Base-by-base conservation (phyloP, 1,140 invertebrate genomes). In the Helicoverpa zea region DNA sequence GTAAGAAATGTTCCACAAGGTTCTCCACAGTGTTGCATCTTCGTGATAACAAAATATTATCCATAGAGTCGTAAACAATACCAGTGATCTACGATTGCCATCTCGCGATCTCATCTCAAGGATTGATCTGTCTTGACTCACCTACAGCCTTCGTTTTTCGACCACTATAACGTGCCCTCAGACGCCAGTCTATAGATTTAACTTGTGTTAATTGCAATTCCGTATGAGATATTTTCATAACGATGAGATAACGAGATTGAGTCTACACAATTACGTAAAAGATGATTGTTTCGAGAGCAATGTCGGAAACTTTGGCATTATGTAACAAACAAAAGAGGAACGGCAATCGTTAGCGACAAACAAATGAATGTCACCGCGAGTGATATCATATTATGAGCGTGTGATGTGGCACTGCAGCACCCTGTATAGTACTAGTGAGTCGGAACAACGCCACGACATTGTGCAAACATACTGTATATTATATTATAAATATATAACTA, bases 401-500 rank as follows among this genome's bases (percentile, higher is more conserved):
- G 35, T n/a, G 64, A 56, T 72, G 77, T 16, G 23, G 51, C 66
- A 72, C 66, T 79, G 78, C 51, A 49, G 23, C 43, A 30, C 52
- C 49, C 56, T 59, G 43, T 72, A 72, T 14, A 59, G 51, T 79
- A 72, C 52, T 72, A 79, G 18, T 68, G 66, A 51, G 10, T 72
- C 30, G 78, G 66, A 79, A 75, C 74, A 58, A 16, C 51, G 16
- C 73, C n/a, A 47, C 59, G 47, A 88, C 75, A 87, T 86, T 86
- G 86, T 93, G 89, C 90, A 90, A 90, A 91, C 74, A 88, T 87
- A 89, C 83, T 93, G 86, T 94, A 89, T 92, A 91, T 74, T 84
- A 84, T 87, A 89, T 89, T 91, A 92, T 88, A 89, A 90, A 88
- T 85, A 91, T 86, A 82, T 83, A 81, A 54, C 75, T 84, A 85